A percentile compares a stretch with the other conserved stretches of the same genome.
Evolutionary conservation across 2,113 vertebrate genomes (phyloP).

Genomic region (Aix galericulata): DNA sequence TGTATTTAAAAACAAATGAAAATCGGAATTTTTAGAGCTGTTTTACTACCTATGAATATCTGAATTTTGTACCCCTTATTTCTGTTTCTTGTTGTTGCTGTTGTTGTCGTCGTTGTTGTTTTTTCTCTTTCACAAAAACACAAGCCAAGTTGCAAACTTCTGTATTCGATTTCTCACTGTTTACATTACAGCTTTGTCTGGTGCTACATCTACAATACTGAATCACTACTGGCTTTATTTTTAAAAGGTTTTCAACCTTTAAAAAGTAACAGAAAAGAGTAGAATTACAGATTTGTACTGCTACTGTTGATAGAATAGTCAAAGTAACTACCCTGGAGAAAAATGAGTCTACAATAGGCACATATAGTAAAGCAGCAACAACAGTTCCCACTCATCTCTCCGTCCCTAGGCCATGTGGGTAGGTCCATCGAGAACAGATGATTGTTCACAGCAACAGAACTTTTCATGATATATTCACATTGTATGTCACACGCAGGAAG

Average conservation of each 20-base stretch:
- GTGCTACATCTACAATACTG: neutral
- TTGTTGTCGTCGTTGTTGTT: neutral
- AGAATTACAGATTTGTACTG: neutral
- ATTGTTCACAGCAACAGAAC: neutral
- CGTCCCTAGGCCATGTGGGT: rapidly evolving
- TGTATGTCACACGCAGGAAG: neutral
- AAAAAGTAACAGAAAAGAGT: neutral
- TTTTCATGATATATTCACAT: neutral
- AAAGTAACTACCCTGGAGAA: neutral
- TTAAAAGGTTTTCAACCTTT: neutral
- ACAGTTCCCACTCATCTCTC: neutral
- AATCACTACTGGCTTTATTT: neutral
- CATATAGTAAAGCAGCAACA: neutral
- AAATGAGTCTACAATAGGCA: neutral
- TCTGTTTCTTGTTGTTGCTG: neutral
- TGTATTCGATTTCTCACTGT: neutral
- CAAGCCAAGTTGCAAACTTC: neutral
- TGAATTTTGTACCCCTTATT: neutral
- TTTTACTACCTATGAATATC: neutral
- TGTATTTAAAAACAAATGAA: slow-evolving; percentile 3
- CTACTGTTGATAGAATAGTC: neutral
- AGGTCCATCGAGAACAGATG: neutral
- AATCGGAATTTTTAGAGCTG: neutral
- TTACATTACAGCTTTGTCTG: neutral
- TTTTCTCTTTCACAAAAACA: neutral